Conservation (phyloP, 2,888 invertebrate species). For the Ischnura elegans region DNA sequence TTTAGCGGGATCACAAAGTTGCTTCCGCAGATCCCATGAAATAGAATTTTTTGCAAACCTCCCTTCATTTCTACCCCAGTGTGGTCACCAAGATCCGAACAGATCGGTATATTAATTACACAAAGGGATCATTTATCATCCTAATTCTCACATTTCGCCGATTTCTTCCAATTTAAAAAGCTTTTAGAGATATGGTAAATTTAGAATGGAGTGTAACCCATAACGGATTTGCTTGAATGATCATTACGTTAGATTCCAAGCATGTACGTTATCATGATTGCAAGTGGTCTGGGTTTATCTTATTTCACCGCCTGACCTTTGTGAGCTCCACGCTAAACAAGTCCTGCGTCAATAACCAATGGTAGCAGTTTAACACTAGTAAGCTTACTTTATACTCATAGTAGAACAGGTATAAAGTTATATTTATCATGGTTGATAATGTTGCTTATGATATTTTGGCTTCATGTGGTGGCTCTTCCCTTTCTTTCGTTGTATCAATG, state of each 20-base stretch:
- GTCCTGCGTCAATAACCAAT: neutral
- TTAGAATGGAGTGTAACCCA: neutral
- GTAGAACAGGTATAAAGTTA: neutral
- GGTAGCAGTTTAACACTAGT: neutral
- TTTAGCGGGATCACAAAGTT: neutral
- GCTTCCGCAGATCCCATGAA: neutral
- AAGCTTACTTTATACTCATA: neutral
- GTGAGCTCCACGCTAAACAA: neutral
- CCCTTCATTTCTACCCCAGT: no score
- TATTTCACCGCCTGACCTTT: neutral
- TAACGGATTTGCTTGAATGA: neutral
- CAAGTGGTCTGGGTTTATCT: neutral
- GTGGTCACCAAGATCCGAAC: no score
- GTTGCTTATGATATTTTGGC: neutral
- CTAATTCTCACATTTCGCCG: no score
- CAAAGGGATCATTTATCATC: no score
- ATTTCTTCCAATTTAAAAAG: no score
- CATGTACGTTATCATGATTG: neutral
- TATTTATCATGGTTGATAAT: neutral
- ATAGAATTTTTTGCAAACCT: neutral
- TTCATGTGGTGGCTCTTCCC: neutral
- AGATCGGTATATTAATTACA: no score
- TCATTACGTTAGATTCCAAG: neutral
- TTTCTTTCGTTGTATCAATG: neutral
- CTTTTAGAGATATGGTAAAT: no score